Evolutionary conservation across 2,888 invertebrate species (phyloP).

Genomic region (Sceliomorpha sp.): DNA sequence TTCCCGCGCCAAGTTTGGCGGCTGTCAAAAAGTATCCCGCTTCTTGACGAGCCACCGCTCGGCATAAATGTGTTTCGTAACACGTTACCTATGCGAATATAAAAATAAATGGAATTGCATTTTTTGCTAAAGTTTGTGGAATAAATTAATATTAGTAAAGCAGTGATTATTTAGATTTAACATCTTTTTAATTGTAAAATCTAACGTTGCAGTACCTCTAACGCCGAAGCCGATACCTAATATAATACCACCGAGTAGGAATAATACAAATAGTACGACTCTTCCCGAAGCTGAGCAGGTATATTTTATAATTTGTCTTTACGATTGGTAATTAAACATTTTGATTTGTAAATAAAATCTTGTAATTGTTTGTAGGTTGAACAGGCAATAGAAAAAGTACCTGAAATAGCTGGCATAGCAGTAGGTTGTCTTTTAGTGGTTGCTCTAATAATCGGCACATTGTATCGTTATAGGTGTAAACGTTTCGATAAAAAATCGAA

Average conservation of each 20-base stretch:
- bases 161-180: no score
- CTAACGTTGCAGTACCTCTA: constrained; percentile 83
- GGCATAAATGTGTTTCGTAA: constrained; percentile 35
- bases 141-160: no score
- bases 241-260: constrained; percentile 82
- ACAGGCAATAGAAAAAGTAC: constrained; percentile 66
- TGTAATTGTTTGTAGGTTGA: constrained; percentile 67
- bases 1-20: constrained; percentile 13
- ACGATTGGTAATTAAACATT: constrained; percentile 7
- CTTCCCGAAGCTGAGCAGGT: constrained; percentile 74
- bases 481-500: constrained; percentile 66
- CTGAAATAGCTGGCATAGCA: constrained; percentile 71
- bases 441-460: constrained; percentile 62
- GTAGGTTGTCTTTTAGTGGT: constrained; percentile 67
- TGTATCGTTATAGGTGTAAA: constrained; percentile 65
- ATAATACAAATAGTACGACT: constrained; percentile 70
- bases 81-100: constrained; percentile 23
- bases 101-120: constrained; percentile 23
- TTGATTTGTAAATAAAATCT: no score
- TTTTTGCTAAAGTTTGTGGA: no score
- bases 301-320: constrained; percentile 5
- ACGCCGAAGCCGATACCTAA: constrained; percentile 83
- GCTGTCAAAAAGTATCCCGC: constrained; percentile 32
- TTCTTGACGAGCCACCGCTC: constrained; percentile 18
- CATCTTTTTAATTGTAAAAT: constrained; percentile 5